Conservation (phyloP, 1,140 invertebrate species). For the Diachasmimorpha longicaudata region DNA sequence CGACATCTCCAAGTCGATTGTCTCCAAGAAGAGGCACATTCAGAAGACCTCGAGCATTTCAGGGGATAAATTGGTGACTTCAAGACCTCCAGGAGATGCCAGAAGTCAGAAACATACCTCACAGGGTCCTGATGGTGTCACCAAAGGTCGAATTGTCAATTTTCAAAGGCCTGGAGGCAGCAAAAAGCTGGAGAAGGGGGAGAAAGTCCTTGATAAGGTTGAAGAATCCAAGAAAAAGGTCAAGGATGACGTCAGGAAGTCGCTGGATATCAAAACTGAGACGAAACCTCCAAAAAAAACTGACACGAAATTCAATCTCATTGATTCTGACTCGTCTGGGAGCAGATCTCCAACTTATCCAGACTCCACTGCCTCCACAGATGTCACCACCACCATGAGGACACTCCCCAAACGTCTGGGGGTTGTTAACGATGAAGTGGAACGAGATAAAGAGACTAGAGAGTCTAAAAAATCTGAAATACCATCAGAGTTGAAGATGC, state of each 20-base stretch:
- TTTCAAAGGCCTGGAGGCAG: not conserved
- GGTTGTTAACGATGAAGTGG: not conserved
- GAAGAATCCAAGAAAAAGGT: not conserved
- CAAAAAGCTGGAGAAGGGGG: not conserved
- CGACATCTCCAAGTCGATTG: not conserved
- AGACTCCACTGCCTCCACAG: not conserved
- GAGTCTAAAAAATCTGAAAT: not conserved
- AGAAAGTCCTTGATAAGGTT: not conserved
- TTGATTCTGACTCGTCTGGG: not conserved
- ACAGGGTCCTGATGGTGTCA: slow-evolving; percentile 42
- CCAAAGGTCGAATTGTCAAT: slow-evolving; percentile 28
- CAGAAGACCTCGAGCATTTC: too few species aligned
- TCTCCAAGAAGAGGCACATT: not conserved
- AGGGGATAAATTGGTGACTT: too few species aligned
- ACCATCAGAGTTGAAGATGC: not conserved
- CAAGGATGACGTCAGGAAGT: not conserved
- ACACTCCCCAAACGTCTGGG: not conserved
- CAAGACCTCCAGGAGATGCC: not conserved
- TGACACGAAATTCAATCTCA: not conserved
- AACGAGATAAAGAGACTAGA: not conserved
- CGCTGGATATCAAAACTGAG: not conserved
- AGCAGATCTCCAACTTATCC: not conserved
- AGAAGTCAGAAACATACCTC: slow-evolving; percentile 33
- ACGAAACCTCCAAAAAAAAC: not conserved
- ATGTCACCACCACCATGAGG: not conserved